phyloP scores from a whole-genome alignment of 1,140 invertebrate genomes.

The Camponotus floridanus region DNA sequence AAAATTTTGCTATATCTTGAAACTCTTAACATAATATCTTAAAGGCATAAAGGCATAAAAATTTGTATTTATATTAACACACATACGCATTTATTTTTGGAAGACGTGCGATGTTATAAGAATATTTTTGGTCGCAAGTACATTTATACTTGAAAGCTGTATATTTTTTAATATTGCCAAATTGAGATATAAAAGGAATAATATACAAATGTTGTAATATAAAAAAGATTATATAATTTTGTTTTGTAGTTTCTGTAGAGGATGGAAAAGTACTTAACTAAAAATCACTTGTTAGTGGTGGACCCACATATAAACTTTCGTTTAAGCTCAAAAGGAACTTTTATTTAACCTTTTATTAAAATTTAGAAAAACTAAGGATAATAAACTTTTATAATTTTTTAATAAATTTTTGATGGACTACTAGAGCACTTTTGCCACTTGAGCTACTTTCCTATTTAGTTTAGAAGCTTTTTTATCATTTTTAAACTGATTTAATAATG shows the following conservation, averaged over 20 bases:
- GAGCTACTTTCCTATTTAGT: neutral
- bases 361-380: too few relatives aligned
- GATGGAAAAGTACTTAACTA: neutral
- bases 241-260: neutral
- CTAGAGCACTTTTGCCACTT: too few relatives aligned
- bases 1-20: neutral
- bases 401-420: conserved; percentile 5
- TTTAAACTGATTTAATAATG: conserved; percentile 16
- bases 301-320: neutral
- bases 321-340: neutral
- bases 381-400: neutral
- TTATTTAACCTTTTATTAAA: too few relatives aligned
- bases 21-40: neutral
- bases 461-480: neutral
- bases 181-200: neutral
- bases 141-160: neutral
- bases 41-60: neutral
- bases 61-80: neutral
- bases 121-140: conserved; percentile 11
- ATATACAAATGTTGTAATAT: neutral
- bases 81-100: neutral
- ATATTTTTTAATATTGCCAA: conserved; percentile 31
- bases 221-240: conserved; percentile 1
- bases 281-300: conserved; percentile 16
- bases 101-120: neutral